Evolutionary conservation across 2,113 vertebrate genomes (phyloP).

Genomic region (Rallus limicola): DNA sequence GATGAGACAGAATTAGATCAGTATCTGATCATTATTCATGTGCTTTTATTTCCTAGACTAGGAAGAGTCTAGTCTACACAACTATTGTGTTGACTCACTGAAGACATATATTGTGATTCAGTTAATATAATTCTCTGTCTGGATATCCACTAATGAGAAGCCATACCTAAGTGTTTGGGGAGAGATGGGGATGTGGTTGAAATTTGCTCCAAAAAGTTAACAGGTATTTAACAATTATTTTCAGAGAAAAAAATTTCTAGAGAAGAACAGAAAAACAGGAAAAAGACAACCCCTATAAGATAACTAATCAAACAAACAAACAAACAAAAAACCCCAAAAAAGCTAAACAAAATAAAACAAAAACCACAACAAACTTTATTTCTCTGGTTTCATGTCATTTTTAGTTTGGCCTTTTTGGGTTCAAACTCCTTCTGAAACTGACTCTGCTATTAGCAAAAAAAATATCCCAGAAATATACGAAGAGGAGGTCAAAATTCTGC

Average conservation of each 20-base stretch:
- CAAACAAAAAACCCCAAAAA: no score
- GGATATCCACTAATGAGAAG: background rate
- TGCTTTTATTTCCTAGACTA: background rate
- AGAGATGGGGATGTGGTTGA: background rate
- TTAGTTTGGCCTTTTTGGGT: no score
- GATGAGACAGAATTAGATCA: background rate
- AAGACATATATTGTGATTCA: background rate
- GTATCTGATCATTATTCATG: background rate
- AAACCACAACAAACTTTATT: no score
- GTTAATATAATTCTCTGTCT: background rate
- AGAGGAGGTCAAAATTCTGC: background rate
- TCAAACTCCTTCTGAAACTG: background rate
- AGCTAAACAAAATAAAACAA: no score
- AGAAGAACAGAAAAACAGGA: background rate
- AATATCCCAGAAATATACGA: background rate
- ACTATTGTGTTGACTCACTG: background rate
- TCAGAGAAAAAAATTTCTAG: background rate
- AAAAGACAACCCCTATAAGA: background rate
- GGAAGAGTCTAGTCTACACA: no score
- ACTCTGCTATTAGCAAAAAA: background rate
- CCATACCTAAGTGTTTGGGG: rapidly evolving
- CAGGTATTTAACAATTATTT: background rate
- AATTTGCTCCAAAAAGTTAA: background rate
- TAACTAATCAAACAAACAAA: background rate
- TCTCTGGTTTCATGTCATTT: no score